Percentiles rank a stretch among this genome's conserved stretches.
Evolutionary conservation across 2,888 invertebrate species (phyloP).

Genomic region (Notocelia uddmanniana): DNA sequence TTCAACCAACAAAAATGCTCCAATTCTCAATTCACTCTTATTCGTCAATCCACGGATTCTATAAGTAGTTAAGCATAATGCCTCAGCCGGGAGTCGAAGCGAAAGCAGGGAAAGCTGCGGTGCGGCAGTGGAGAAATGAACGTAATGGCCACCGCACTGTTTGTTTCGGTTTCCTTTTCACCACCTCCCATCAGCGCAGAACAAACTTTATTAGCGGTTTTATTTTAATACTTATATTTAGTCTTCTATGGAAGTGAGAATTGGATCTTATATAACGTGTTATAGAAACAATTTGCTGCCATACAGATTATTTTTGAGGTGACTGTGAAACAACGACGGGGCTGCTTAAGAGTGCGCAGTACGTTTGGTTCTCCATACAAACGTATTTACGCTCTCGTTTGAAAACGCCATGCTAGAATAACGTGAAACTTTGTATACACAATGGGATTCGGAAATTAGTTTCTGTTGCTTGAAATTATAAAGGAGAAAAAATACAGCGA

Average conservation of each 20-base stretch:
- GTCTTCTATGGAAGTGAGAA: background rate
- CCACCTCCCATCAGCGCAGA: background rate
- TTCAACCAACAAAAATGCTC: background rate
- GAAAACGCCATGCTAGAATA: no score
- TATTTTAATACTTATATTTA: background rate
- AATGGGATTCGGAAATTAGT: no score
- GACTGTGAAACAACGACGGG: no score
- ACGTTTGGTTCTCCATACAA: no score
- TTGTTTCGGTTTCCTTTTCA: constrained; percentile 7
- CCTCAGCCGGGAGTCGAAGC: constrained; percentile 27
- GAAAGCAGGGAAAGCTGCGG: constrained; percentile 38
- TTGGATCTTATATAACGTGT: no score
- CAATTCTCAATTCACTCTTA: background rate
- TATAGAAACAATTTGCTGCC: no score
- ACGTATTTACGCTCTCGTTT: no score
- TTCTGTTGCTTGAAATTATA: no score
- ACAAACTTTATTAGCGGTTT: background rate
- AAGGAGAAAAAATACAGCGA: no score
- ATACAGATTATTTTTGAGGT: no score
- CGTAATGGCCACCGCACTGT: constrained; percentile 12
- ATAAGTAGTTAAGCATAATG: background rate
- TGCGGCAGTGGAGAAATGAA: constrained; percentile 17
- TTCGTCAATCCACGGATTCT: background rate
- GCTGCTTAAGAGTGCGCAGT: no score
- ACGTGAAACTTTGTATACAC: no score